These are phyloP conservation scores for Calameuta pallipes DNA, from an alignment of 2,888 invertebrate species.

Conservation along the genomic window DNA sequence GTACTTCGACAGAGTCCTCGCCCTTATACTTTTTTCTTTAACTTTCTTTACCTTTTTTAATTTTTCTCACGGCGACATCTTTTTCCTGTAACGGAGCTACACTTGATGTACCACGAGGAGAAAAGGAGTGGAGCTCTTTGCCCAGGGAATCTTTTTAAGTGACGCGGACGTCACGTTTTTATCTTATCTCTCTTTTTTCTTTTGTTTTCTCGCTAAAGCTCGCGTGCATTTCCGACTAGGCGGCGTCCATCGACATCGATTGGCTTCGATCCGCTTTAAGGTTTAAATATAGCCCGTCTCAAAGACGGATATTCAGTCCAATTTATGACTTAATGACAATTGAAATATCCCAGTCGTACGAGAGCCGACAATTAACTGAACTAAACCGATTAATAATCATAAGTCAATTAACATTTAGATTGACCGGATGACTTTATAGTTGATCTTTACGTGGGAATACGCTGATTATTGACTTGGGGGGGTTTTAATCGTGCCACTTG, in stretches of 20 bases:
- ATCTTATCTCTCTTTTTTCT: background rate
- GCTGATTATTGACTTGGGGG: slow-evolving; percentile 21
- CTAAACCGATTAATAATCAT: slow-evolving; percentile 29
- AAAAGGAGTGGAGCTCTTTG: background rate
- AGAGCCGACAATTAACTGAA: slow-evolving; percentile 10
- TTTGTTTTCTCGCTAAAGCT: background rate
- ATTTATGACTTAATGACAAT: background rate
- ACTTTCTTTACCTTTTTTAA: background rate
- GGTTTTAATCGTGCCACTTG: slow-evolving; percentile 25
- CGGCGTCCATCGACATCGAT: background rate
- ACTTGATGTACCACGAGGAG: background rate
- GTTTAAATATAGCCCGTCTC: background rate
- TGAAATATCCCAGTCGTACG: slow-evolving; percentile 1
- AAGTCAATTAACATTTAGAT: slow-evolving; percentile 34
- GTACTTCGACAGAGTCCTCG: background rate
- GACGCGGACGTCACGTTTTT: background rate
- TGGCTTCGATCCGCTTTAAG: background rate
- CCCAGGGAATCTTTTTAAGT: background rate
- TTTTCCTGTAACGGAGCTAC: background rate
- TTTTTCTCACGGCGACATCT: background rate
- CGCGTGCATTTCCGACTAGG: background rate
- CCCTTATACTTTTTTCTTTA: background rate
- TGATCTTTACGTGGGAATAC: slow-evolving; percentile 22
- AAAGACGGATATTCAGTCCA: background rate
- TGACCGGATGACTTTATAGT: slow-evolving; percentile 20